Percentiles rank a stretch among this genome's conserved stretches.
Conservation (phyloP, 37 sponge, comb jelly and placozoan genomes). For the Theonella swinhoei region DNA sequence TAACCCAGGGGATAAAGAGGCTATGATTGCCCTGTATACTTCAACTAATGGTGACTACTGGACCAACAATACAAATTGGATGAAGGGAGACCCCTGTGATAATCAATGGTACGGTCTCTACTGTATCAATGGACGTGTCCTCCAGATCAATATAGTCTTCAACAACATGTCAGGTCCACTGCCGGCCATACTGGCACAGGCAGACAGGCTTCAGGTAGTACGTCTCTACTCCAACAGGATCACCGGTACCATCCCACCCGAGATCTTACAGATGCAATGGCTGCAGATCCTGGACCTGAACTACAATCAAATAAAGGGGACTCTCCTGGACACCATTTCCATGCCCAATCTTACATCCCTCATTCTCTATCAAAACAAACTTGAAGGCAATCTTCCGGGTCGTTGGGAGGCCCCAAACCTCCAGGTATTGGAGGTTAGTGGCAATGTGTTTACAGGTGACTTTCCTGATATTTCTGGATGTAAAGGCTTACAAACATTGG, state of each 20-base stretch:
- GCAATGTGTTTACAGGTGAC: constrained; percentile 48
- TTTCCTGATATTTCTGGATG: constrained; percentile 24
- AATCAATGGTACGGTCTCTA: constrained; percentile 70
- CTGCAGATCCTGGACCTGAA: constrained; percentile 59
- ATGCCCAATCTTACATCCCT: constrained; percentile 57
- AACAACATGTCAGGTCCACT: constrained; percentile 64
- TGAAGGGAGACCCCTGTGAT: constrained; percentile 76
- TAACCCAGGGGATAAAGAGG: constrained; percentile 49
- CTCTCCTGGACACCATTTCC: constrained; percentile 31
- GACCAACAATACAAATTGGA: constrained; percentile 80
- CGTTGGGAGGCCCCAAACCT: constrained; percentile 61
- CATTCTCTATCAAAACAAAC: constrained; percentile 41
- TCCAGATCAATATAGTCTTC: constrained; percentile 57
- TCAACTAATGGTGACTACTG: constrained; percentile 68
- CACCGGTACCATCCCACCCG: constrained; percentile 42
- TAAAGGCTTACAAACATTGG: constrained; percentile 10
- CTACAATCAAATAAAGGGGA: constrained; percentile 48
- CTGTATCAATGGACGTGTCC: constrained; percentile 62
- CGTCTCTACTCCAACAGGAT: constrained; percentile 58
- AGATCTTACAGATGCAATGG: constrained; percentile 39
- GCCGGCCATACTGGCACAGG: constrained; percentile 45
- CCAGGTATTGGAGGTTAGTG: constrained; percentile 34
- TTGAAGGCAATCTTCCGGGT: constrained; percentile 58
- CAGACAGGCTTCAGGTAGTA: constrained; percentile 47
- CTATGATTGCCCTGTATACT: constrained; percentile 66